Conservation (phyloP, 2,113 vertebrate species). For the Talpa occidentalis region DNA sequence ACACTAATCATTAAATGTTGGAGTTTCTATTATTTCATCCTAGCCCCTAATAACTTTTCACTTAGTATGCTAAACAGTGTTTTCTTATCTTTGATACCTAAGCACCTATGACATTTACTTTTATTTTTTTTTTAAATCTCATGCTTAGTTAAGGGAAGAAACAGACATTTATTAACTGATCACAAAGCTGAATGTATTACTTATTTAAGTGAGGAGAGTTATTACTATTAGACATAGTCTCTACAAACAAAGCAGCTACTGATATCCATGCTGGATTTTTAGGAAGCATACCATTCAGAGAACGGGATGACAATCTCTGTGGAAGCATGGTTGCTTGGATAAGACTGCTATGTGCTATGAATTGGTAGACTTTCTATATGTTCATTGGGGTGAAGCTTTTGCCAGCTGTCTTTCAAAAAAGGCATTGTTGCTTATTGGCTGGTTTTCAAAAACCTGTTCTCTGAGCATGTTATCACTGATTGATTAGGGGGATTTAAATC, state of each 20-base stretch:
- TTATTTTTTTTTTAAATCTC: not conserved
- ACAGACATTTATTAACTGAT: not conserved
- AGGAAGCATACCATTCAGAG: constrained; percentile 9
- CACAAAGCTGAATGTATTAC: not conserved
- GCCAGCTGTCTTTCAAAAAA: constrained; percentile 19
- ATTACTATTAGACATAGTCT: not conserved
- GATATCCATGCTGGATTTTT: not conserved
- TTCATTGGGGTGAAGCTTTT: not conserved
- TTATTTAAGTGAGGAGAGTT: not conserved
- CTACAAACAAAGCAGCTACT: not conserved
- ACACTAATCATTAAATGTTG: not conserved
- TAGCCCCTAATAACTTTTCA: not conserved
- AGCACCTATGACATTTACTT: not conserved
- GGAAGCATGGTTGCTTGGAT: not conserved
- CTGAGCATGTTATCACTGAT: not conserved
- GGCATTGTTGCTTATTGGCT: not conserved
- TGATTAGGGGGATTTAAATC: constrained; percentile 25
- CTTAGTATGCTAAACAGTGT: not conserved
- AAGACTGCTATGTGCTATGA: not conserved
- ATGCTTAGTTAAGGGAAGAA: not conserved
- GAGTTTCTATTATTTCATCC: not conserved
- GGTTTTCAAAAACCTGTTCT: constrained; percentile 49
- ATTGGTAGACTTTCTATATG: not conserved
- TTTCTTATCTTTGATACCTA: not conserved
- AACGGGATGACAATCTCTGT: not conserved